These are phyloP conservation scores for Sycophila texana DNA, from an alignment of 2,888 invertebrate species.

Conservation along the genomic window DNA sequence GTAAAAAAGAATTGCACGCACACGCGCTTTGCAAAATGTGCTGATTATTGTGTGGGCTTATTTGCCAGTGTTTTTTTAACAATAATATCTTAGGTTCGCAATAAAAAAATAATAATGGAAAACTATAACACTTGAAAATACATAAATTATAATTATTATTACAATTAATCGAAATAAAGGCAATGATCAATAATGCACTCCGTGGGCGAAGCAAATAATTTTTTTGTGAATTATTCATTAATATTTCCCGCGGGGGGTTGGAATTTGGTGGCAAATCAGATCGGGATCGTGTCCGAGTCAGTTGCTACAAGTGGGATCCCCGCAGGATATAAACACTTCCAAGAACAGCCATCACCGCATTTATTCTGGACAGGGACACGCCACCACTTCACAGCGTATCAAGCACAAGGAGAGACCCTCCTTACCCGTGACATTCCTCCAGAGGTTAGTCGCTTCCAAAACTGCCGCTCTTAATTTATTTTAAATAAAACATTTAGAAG, in stretches of 20 bases:
- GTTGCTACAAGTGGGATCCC: slow-evolving; percentile 85
- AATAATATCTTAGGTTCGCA: neutral
- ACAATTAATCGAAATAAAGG: no score
- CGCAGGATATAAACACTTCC: slow-evolving; percentile 75
- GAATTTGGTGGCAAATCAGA: slow-evolving; percentile 76
- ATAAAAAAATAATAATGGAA: no score
- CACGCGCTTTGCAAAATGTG: slow-evolving; percentile 18
- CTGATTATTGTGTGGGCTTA: slow-evolving; percentile 40
- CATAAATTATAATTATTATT: neutral
- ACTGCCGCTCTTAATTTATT: no score
- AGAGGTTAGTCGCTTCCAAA: slow-evolving; percentile 75
- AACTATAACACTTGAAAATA: no score
- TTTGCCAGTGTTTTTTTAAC: slow-evolving; percentile 8
- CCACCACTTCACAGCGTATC: slow-evolving; percentile 78
- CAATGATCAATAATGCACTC: neutral
- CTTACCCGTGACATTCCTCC: slow-evolving; percentile 71
- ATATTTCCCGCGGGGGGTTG: slow-evolving; percentile 41
- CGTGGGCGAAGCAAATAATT: neutral
- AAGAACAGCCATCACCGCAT: slow-evolving; percentile 70
- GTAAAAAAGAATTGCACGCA: slow-evolving; percentile 25
- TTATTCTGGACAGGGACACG: slow-evolving; percentile 72
- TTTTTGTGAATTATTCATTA: slow-evolving; percentile 26
- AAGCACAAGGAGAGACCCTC: slow-evolving; percentile 82
- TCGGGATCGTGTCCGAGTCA: slow-evolving; percentile 96
- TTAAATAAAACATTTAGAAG: no score